These are phyloP conservation scores for Eilema sororculum DNA, from an alignment of 2,888 invertebrate species.

Conservation along the genomic window DNA sequence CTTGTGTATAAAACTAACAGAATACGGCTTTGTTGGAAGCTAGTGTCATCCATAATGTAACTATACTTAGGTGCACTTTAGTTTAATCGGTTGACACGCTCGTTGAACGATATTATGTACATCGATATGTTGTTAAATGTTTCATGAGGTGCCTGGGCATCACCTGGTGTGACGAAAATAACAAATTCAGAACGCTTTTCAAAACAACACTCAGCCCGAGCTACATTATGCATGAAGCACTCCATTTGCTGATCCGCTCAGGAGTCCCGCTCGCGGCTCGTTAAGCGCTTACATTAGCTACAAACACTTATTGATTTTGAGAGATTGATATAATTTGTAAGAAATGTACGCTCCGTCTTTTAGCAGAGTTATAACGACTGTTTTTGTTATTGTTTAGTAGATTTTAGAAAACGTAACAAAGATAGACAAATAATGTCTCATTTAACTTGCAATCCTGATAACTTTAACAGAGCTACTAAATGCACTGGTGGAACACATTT, in stretches of 20 bases:
- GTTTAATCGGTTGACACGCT: conserved; percentile 32
- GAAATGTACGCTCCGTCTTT: conserved; percentile 51
- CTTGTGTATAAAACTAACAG: background rate
- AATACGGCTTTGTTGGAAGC: background rate
- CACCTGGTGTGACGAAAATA: conserved; percentile 86
- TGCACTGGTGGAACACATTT: no score
- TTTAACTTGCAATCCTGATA: no score
- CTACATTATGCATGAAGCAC: conserved; percentile 87
- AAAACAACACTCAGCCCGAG: conserved; percentile 85
- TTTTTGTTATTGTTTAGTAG: conserved; percentile 7
- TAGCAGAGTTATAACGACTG: conserved; percentile 26
- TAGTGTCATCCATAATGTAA: conserved; percentile 2
- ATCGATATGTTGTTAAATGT: conserved; percentile 81
- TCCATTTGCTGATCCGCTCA: conserved; percentile 87
- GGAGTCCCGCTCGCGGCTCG: conserved; percentile 84
- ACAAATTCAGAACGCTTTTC: conserved; percentile 86
- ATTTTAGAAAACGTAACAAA: background rate
- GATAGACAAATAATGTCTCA: no score
- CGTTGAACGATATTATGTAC: conserved; percentile 48
- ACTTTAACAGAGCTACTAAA: no score
- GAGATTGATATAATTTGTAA: conserved; percentile 80
- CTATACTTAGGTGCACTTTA: conserved; percentile 4
- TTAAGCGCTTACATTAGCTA: conserved; percentile 86
- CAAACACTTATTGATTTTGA: conserved; percentile 85
- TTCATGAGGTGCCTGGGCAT: conserved; percentile 81